phyloP scores from a whole-genome alignment of 2,888 invertebrate genomes.

The Andrena camellia region DNA sequence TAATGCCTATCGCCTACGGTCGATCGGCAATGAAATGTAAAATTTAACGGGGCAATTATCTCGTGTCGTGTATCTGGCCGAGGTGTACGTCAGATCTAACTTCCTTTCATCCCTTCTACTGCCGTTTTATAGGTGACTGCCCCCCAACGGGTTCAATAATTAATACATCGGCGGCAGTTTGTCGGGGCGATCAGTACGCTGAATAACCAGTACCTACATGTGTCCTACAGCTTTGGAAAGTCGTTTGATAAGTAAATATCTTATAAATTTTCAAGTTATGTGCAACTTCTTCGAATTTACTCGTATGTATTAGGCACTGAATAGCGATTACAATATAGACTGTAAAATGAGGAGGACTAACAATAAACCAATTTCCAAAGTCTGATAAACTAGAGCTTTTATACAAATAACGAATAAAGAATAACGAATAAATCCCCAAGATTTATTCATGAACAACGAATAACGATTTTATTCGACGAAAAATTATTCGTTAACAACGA shows the following conservation, averaged over 20 bases:
- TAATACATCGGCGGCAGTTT: conserved; percentile 77
- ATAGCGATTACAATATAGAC: not conserved
- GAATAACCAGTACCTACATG: conserved; percentile 67
- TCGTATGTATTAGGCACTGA: not conserved
- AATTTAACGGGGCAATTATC: conserved; percentile 77
- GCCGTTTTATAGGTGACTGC: conserved; percentile 40
- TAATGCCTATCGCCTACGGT: conserved; percentile 74
- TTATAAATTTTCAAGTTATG: not conserved
- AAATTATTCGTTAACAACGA: too few relatives aligned
- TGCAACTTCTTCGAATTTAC: not conserved
- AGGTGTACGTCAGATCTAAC: conserved; percentile 63
- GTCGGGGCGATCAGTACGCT: conserved; percentile 79
- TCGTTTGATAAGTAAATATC: not conserved
- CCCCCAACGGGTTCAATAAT: conserved; percentile 78
- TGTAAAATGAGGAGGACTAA: too few relatives aligned
- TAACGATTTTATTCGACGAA: too few relatives aligned
- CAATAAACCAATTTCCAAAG: too few relatives aligned
- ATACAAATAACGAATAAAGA: too few relatives aligned
- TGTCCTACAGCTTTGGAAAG: conserved; percentile 23
- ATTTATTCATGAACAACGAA: too few relatives aligned
- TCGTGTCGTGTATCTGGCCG: conserved; percentile 77
- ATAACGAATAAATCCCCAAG: too few relatives aligned
- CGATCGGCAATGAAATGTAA: conserved; percentile 78
- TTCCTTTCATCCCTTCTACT: conserved; percentile 47
- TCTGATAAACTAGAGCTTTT: too few relatives aligned